A percentile compares a stretch with the other conserved stretches of the same genome.
Conservation (phyloP, 2,888 invertebrate species). For the Scelioninae gen. 1 region DNA sequence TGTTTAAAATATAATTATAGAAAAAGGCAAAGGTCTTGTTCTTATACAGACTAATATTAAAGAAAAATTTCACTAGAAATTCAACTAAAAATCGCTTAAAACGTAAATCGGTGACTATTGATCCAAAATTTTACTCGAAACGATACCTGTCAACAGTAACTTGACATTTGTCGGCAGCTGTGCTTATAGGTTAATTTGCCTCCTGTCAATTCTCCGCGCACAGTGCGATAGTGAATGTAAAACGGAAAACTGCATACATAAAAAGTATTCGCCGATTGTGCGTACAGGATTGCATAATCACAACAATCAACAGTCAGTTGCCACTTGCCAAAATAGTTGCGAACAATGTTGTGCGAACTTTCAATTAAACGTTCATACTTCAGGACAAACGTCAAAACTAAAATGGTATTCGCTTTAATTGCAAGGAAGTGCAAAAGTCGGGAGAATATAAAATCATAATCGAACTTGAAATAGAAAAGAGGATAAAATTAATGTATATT, state of each 20-base stretch:
- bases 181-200: not conserved
- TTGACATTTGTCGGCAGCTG: conserved; percentile 23
- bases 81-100: not conserved
- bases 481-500: too few relatives aligned
- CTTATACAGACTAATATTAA: too few relatives aligned
- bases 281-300: conserved; percentile 29
- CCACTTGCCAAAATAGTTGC: conserved; percentile 27
- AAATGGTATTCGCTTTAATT: not conserved
- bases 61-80: not conserved
- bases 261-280: conserved; percentile 27
- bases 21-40: too few relatives aligned
- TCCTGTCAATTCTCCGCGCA: not conserved
- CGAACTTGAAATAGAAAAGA: too few relatives aligned
- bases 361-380: not conserved
- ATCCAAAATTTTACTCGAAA: conserved; percentile 1
- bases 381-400: too few relatives aligned
- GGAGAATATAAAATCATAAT: not conserved
- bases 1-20: too few relatives aligned
- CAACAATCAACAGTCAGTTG: conserved; percentile 25
- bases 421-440: not conserved
- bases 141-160: conserved; percentile 16
- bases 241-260: conserved; percentile 38
- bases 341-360: conserved; percentile 3
- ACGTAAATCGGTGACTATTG: not conserved
- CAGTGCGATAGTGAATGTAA: not conserved